Evolutionary conservation across 2,113 vertebrate genomes (phyloP).

Genomic region (Ictalurus furcatus): DNA sequence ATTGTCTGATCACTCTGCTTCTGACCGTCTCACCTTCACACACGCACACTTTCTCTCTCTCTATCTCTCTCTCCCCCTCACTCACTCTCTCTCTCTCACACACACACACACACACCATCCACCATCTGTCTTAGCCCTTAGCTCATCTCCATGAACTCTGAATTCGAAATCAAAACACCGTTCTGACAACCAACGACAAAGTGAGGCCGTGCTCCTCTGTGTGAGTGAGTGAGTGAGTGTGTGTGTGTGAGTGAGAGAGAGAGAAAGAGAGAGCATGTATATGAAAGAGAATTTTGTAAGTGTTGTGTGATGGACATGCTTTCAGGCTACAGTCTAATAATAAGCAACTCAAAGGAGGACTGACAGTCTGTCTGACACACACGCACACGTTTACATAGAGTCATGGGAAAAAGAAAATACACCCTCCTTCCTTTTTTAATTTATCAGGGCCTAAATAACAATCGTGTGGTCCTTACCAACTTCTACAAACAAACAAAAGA

Average conservation of each 20-base stretch:
- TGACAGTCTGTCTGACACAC: constrained; percentile 24
- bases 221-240: not conserved
- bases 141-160: constrained; percentile 28
- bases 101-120: not conserved
- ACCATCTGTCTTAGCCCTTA: constrained; percentile 26
- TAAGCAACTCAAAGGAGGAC: constrained; percentile 28
- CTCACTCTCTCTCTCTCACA: not conserved
- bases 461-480: not conserved
- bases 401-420: not conserved
- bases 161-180: constrained; percentile 46
- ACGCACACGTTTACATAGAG: not conserved
- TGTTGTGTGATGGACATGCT: constrained; percentile 37
- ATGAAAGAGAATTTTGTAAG: not conserved
- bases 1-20: constrained; percentile 35
- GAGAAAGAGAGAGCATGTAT: not conserved
- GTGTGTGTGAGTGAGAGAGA: not conserved
- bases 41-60: not conserved
- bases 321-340: constrained; percentile 38
- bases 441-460: not conserved
- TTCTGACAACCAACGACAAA: constrained; percentile 44
- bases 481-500: not conserved
- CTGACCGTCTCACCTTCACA: not conserved
- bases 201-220: not conserved
- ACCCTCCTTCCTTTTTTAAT: not conserved
- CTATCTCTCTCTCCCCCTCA: not conserved